Percentiles rank a stretch among this genome's conserved stretches.
These are phyloP conservation scores for Zygaena filipendulae DNA, from an alignment of 2,888 invertebrate species.

Conservation along the genomic window DNA sequence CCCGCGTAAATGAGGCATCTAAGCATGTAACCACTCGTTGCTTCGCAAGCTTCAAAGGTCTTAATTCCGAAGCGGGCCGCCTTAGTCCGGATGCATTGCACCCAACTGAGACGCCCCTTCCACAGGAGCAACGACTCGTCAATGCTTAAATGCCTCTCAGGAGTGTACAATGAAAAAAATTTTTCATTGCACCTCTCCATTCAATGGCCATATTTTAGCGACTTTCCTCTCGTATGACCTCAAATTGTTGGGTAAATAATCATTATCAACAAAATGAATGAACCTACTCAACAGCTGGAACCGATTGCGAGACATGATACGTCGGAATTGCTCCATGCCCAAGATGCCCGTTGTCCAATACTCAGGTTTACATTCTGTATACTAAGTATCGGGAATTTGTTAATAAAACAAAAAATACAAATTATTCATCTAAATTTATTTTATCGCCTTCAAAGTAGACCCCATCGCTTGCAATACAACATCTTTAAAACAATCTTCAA, in stretches of 20 bases:
- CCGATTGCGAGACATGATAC: constrained; percentile 14
- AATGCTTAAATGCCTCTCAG: constrained; percentile 15
- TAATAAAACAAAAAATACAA: too few species aligned
- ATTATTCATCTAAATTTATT: too few species aligned
- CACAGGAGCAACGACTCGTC: constrained; percentile 18
- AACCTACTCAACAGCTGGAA: constrained; percentile 14
- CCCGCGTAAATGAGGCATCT: constrained; percentile 15
- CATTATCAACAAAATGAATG: constrained; percentile 18
- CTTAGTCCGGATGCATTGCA: constrained; percentile 16
- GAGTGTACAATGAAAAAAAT: constrained; percentile 16
- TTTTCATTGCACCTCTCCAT: too few species aligned
- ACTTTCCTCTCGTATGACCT: constrained; percentile 12
- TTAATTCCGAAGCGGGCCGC: constrained; percentile 17
- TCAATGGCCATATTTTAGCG: too few species aligned
- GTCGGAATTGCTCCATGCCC: constrained; percentile 16
- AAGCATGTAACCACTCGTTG: constrained; percentile 17
- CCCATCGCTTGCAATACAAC: too few species aligned
- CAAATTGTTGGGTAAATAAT: constrained; percentile 5
- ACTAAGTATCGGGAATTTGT: too few species aligned
- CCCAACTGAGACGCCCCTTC: constrained; percentile 15
- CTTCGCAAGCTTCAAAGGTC: constrained; percentile 18
- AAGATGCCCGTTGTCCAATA: constrained; percentile 16
- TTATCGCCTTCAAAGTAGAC: too few species aligned
- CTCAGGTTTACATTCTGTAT: constrained; percentile 7
- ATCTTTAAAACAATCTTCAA: too few species aligned